Base-by-base conservation (phyloP, 2,113 vertebrate genomes). In the Trochalopteron elliotii region DNA sequence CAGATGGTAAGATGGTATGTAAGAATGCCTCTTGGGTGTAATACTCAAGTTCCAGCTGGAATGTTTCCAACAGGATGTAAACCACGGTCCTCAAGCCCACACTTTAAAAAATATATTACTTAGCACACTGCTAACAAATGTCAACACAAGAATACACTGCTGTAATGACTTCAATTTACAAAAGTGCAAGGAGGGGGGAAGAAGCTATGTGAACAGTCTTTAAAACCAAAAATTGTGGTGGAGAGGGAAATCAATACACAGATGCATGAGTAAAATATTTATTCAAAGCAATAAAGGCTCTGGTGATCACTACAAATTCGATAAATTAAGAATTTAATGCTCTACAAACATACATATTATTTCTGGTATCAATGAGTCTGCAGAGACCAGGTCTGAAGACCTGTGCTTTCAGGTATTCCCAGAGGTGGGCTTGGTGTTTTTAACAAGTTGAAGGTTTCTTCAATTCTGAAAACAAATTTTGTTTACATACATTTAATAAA, bases 371-470 rank as follows among this genome's bases (percentile, higher is more conserved):
- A 44, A 0, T 47, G 75, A 61, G 80, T 50, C 89, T 79, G 86
- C 25, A 61, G 33, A 96, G 94, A 90, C 35, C 85, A 92, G 33
- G 61, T 52, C 78, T 77, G 80, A 88, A 56, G 57, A 71, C 23
- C 22, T 39, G 35, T n/a, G 67, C 40, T 86, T 91, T 93, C 90
- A 96, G 45, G 59, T 85, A 57, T 70, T 93, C 87, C 97, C 90
- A 59, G 93, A 81, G 80, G 42, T 94, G 91, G 96, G 69, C 97
- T 98, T 39, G 98, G 91, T 74, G 93, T 95, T 96, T 98, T 98
- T 95, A 99, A 83, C 93, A 99, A 97, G 60, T 98, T 97, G 91
- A 96, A 98, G 20, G 98, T 99, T 96, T 98, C 98, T 96, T 99
- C 98, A 98, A 99, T 97, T 98, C 99, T 99, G 93, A 60, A 97